Evolutionary conservation across 2,797 vertebrate genomes (phyloP), one percentile per base, ranked within the genome.

Genomic region (Ibycter americanus): DNA sequence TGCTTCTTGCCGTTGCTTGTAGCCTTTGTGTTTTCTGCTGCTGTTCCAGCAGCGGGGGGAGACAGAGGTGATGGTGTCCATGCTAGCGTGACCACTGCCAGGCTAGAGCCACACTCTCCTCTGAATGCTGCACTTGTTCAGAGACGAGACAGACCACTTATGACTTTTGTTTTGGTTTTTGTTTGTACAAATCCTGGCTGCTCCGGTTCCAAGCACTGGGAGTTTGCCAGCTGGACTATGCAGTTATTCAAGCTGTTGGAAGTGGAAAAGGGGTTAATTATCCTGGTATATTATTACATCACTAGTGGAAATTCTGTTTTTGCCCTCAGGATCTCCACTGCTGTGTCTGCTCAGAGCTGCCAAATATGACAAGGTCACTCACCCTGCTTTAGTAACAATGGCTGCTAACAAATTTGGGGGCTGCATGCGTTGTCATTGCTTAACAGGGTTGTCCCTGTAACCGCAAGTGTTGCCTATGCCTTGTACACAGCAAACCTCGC

Each of bases 91-190:
- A 98, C 97, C 86, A 31, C 38, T 52, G 34, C 85, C 4, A 0
- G 36, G 63, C 76, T 27, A 54, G 58, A 96, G 93, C 96, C 96
- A 96, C 79, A 23, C 81, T 96, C 34, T 89, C 85, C 85, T 91
- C 89, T 98, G 96, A 98, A 98, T 98, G 97, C 96, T 96, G 97
- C 97, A 98, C 97, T 99, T 98, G 98, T 98, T 98, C 80, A 3
- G 96, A 98, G 96, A 97, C 5, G 32, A 96, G 73, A 96, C 93
- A 97, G 97, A 97, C 96, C 19, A 74, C 96, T 97, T 97, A 96
- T 68, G 93, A 98, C 97, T 98, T 97, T 95, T 97, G 87, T 96
- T 98, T 98, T 82, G 84, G 87, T 38, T 97, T 93, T 91, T 70
- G 89, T 98, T 98, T 98, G 97, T 97, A 98, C 97, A 98, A 98